Base-by-base conservation (phyloP, 2,113 vertebrate genomes). In the Apistogramma diplotaenia region DNA sequence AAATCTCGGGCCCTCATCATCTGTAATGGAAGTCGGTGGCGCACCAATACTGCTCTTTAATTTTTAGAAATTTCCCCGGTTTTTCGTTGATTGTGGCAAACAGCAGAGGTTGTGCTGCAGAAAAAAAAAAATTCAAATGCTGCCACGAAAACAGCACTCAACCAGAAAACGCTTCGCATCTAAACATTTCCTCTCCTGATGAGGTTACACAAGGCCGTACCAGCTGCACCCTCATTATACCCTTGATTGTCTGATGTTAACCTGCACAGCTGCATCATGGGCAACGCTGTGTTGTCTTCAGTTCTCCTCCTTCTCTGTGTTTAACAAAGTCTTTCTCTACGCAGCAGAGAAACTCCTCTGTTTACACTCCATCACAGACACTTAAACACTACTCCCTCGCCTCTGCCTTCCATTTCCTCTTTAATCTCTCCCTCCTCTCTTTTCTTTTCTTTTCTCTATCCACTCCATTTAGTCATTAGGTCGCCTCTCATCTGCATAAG, bases 381-480 rank as follows among this genome's bases (percentile, higher is more conserved):
- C 89, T 93, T 93, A 91, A 93, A 92, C 90, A 92, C 90, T 82
- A 71, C 89, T 91, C 89, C 83, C 85, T 83, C 71, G 85, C 84
- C 88, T 89, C 89, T 71, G 83, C 87, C 84, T 89, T 89, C 82
- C 85, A 90, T 89, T 84, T 83, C 83, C 83, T 81, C 86, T 91
- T 90, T 93, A 93, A 93, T 93, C 92, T 91, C 87, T 85, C 87
- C 84, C 90, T 89, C 86, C 80, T 91, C 85, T 87, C 87, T 85
- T 89, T 84, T 92, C 83, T 85, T 89, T 86, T 89, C 91, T 87
- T 89, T 91, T 90, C 87, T 93, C 83, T 73, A 82, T 92, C 89
- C 93, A 93, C 89, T 93, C 91, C 91, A 92, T 93, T 93, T 93
- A 92, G 87, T 93, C 92, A 93, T 94, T 93, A 94, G 93, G 89